These are phyloP conservation scores for Lordiphosa clarofinis DNA, from an alignment of 1,140 invertebrate genomes.

Conservation along the genomic window DNA sequence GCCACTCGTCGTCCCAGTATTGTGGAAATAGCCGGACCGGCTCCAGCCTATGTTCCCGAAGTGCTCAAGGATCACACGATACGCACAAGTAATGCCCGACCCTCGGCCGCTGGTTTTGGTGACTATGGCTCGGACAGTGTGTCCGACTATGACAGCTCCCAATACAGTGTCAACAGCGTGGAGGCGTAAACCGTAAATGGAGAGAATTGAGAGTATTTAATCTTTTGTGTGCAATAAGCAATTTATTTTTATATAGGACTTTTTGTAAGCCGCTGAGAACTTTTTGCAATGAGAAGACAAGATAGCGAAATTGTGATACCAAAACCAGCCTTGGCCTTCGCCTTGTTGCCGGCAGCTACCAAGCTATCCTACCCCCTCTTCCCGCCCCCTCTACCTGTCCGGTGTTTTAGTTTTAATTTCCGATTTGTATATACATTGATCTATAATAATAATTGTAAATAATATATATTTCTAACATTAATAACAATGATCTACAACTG, in stretches of 20 bases:
- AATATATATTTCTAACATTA: neutral
- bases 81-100: conserved; percentile 20
- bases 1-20: conserved; percentile 71
- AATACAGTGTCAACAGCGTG: conserved; percentile 73
- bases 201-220: conserved; percentile 3
- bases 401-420: conserved; percentile 16
- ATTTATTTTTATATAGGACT: conserved; percentile 49
- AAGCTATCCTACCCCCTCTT: neutral
- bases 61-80: conserved; percentile 50
- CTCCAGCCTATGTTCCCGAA: conserved; percentile 70
- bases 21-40: conserved; percentile 69
- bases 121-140: conserved; percentile 74
- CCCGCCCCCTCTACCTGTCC: too few species aligned
- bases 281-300: conserved; percentile 45
- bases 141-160: conserved; percentile 75
- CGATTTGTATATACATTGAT: conserved; percentile 36
- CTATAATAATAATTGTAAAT: conserved; percentile 29
- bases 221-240: conserved; percentile 21
- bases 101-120: conserved; percentile 31
- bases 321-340: conserved; percentile 38
- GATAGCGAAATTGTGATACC: conserved; percentile 57
- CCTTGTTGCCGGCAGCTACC: neutral
- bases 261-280: conserved; percentile 53
- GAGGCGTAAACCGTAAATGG: conserved; percentile 71
- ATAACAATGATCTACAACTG: too few species aligned